These are phyloP conservation scores for Tyria jacobaeae DNA, from an alignment of 2,888 invertebrate genomes.

Conservation along the genomic window DNA sequence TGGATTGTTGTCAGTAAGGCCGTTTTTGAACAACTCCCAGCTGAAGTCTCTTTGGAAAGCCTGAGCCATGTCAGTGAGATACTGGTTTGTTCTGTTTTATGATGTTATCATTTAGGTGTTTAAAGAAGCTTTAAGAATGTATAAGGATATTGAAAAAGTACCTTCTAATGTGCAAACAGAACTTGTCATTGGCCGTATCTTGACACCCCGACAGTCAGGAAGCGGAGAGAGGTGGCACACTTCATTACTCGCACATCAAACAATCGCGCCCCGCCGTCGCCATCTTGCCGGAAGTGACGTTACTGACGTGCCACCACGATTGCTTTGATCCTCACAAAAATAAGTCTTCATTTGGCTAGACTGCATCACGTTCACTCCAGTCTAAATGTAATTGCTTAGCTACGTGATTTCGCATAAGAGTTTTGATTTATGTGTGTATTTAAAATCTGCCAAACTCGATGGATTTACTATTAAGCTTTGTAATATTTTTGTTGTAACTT, in stretches of 20 bases:
- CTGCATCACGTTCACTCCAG: conserved; percentile 54
- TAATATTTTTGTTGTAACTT: not conserved
- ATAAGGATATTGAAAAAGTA: conserved; percentile 54
- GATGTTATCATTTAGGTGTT: not conserved
- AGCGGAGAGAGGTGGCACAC: conserved; percentile 82
- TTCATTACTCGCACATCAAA: conserved; percentile 87
- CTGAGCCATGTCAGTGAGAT: no score
- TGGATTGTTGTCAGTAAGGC: no score
- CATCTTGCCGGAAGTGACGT: conserved; percentile 85
- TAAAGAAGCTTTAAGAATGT: conserved; percentile 16
- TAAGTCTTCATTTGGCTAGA: conserved; percentile 64
- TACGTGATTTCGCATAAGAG: conserved; percentile 27
- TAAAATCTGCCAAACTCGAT: not conserved
- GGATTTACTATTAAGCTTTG: not conserved
- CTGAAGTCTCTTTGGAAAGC: not conserved
- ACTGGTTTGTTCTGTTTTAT: not conserved
- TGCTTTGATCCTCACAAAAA: conserved; percentile 84
- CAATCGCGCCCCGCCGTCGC: conserved; percentile 81
- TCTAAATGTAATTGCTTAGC: conserved; percentile 69
- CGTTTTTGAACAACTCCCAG: no score
- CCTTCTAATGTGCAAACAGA: conserved; percentile 68
- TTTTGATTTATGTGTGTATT: conserved; percentile 1
- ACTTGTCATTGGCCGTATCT: conserved; percentile 78
- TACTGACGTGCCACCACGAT: conserved; percentile 74
- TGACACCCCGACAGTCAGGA: conserved; percentile 81